Evolutionary conservation across 1,140 invertebrate species (phyloP), one percentile per base, ranked within the genome.

Genomic region (Himalopsyche phryganea): DNA sequence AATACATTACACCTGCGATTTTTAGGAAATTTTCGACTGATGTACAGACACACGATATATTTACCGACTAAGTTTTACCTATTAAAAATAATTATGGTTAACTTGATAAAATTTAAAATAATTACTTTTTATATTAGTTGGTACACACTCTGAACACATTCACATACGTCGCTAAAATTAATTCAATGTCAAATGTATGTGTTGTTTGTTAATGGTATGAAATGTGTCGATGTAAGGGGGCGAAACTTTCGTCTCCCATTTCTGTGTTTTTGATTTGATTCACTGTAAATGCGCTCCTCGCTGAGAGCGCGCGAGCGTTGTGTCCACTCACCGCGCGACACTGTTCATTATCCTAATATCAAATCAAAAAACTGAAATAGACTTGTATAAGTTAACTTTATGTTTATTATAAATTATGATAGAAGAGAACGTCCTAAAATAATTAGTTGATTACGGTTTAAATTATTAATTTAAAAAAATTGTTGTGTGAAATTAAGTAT

Each of bases 391-490:
- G 73, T 75, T 73, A 70, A 69, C 72, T 70, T 74, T 77, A 76
- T 76, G 76, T 77, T 63, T 77, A 76, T 72, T 69, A 72, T 75
- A 77, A 76, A 76, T 77, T 78, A 78, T 77, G 74, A 77, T 78
- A 78, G 75, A 77, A 70, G 71, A 74, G 71, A 68, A 69, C 69
- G 73, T 77, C 75, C 75, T 76, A 76, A 77, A 77, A 77, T 78
- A 78, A 78, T 78, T 78, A 78, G 76, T 78, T 78, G 77, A 78
- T 78, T 78, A 78, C 76, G 76, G 76, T 78, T 77, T 73, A 71
- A 76, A 77, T 75, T 71, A 75, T 72, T 78, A 75, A 77, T 74
- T 75, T 71, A 74, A 71, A 75, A 53, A 54, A 50, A 54, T 60
- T 60, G 50, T 65, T 61, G 58, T 65, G 58, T 61, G 62, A 58